Conservation (phyloP, 2,113 vertebrate species). For the Tylochromis polylepis region DNA sequence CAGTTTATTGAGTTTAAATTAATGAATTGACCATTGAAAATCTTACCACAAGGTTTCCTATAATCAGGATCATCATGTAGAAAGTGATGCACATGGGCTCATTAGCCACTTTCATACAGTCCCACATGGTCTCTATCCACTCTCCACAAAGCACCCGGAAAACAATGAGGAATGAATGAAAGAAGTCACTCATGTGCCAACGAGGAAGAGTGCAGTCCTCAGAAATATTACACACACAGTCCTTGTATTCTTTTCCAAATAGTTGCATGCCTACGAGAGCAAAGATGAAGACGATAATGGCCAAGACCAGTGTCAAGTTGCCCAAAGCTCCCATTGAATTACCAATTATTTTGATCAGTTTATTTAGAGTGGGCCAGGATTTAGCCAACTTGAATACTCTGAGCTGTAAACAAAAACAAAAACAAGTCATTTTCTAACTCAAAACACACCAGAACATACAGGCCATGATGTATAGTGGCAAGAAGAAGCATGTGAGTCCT, state of each 20-base stretch:
- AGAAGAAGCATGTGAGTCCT: not conserved
- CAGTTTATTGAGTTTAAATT: not conserved
- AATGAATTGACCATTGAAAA: constrained; percentile 30
- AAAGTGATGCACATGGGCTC: constrained; percentile 85
- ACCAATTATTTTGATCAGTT: constrained; percentile 95
- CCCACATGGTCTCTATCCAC: constrained; percentile 85
- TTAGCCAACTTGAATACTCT: constrained; percentile 97
- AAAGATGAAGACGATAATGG: constrained; percentile 98
- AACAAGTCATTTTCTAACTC: not conserved
- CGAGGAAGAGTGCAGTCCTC: constrained; percentile 76
- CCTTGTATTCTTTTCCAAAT: constrained; percentile 87
- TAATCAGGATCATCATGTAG: constrained; percentile 98
- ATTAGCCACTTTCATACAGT: constrained; percentile 90
- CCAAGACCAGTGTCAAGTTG: constrained; percentile 92
- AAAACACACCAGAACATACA: not conserved
- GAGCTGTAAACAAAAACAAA: constrained; percentile 76
- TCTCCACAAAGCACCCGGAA: constrained; percentile 56
- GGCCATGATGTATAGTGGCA: not conserved
- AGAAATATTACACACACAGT: constrained; percentile 81
- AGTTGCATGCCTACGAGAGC: constrained; percentile 97
- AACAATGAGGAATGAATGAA: constrained; percentile 96
- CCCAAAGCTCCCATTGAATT: constrained; percentile 94
- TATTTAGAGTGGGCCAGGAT: constrained; percentile 97
- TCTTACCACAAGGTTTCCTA: constrained; percentile 94
- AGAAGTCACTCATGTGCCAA: constrained; percentile 97